Percentiles rank a stretch among this genome's conserved stretches.
Conservation (phyloP, 2,888 invertebrate species). For the Pammene fasciana region DNA sequence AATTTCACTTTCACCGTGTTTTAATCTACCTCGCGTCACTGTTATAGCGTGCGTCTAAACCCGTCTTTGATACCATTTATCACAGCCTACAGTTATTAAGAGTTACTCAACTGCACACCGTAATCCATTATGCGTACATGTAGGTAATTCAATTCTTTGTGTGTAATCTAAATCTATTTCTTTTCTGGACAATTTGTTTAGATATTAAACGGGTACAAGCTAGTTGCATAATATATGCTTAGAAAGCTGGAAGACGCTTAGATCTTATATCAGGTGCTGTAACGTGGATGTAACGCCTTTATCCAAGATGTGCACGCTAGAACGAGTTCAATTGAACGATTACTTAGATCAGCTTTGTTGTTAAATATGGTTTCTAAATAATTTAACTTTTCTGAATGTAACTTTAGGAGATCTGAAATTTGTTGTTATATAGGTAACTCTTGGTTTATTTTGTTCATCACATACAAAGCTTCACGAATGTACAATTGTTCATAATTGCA, state of each 20-base stretch:
- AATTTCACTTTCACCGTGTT: slow-evolving; percentile 52
- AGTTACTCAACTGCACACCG: slow-evolving; percentile 13
- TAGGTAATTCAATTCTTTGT: slow-evolving; percentile 11
- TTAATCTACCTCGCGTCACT: not conserved
- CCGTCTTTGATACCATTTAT: slow-evolving; percentile 32
- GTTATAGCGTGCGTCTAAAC: slow-evolving; percentile 19
- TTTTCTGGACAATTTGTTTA: slow-evolving; percentile 33
- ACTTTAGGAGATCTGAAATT: no score
- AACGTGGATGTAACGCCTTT: slow-evolving; percentile 19
- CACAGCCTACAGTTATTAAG: slow-evolving; percentile 22
- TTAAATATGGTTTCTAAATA: not conserved
- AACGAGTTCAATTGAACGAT: slow-evolving; percentile 2
- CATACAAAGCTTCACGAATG: no score
- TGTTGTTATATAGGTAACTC: no score
- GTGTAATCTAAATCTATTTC: slow-evolving; percentile 13
- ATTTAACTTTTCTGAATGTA: no score
- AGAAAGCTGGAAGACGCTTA: slow-evolving; percentile 12
- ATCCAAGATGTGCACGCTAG: not conserved
- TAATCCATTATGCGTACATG: slow-evolving; percentile 28
- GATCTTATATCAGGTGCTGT: slow-evolving; percentile 11
- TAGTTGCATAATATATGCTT: slow-evolving; percentile 11
- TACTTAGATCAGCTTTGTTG: not conserved
- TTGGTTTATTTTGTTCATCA: no score
- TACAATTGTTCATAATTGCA: no score
- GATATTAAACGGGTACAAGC: slow-evolving; percentile 14